Base-by-base conservation (phyloP, 2,888 invertebrate genomes). In the Halocaridina rubra region DNA sequence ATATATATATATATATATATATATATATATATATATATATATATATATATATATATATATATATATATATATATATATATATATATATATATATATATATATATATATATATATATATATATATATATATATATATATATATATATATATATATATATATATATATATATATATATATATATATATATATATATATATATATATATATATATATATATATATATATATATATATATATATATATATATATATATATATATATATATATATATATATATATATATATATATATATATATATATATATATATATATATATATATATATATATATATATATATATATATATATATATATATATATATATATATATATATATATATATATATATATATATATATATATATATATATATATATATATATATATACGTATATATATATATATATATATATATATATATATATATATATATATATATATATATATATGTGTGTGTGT, bases 401-500 rank as follows among this genome's bases (percentile, higher is more conserved):
- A 30, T 71, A 30, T 71, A 13, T 71, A 13, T 71, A 30, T 30
- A 0, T 32, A 32, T 30, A 16, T 71, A 19, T 74, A 22, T 71
- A 71, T 71, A 7, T 30, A 10, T 71, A 30, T 71, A 33, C 22
- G 3, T 71, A 1, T 71, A 33, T 71, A 8, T 71, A 32, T 71
- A 1, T 71, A 33, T 71, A 27, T 71, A 33, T 71, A 33, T 71
- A 32, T 71, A 33, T 71, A 33, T 71, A 33, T 71, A 32, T 71
- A 71, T 71, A 61, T 61, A n/a, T 61, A 61, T n/a, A 61, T 61
- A 61, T 61, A 61, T 61, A 61, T 61, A 61, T 61, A 71, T 71
- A 71, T 32, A 71, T 32, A 71, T 19, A 71, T 32, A 71, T 19
- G 33, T 32, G 33, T 19, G 22, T 33, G 22, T 33, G 19, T 33